Base-by-base conservation (phyloP, 2,888 invertebrate genomes). In the Andrena marginata region DNA sequence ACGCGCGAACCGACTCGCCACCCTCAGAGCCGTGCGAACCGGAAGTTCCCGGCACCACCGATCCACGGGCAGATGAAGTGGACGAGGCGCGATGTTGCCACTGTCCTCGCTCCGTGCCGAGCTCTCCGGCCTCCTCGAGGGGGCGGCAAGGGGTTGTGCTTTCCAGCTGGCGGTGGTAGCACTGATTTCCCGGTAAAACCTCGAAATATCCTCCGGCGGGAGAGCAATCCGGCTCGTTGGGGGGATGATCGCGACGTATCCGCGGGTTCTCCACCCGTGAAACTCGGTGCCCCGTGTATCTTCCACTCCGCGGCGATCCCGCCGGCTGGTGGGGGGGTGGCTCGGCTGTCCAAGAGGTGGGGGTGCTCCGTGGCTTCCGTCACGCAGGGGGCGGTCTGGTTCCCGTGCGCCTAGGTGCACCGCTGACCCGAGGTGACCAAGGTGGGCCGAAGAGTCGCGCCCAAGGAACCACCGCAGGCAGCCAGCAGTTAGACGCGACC, bases 381-480 rank as follows among this genome's bases (percentile, higher is more conserved):
- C 77, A 13, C 77, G 77, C 70, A 86, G 87, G 81, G 82, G 87
- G 87, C 88, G 88, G 88, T 88, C 85, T 85, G 76, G 74, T 87
- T 80, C 80, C 82, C 74, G 80, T 73, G 83, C 64, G 31, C 33
- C 70, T 73, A 73, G 35, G 59, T 73, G 74, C 65, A 60, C 59
- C 13, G 65, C 59, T 16, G 77, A 29, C 10, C 48, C 73, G n/a
- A 29, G 63, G 23, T 51, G 42, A 67, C 31, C 31, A 51, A 31
- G 67, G 20, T 13, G n/a, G 51, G 67, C 31, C 20, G 33, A 51
- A 5, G 20, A 49, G 29, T 31, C 51, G n/a, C 60, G 26, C 7
- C 6, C 16, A 13, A 13, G 26, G 49, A 48, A 70, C 42, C 26
- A 35, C 42, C 48, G 42, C 26, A n/a, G 42, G 6, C 7, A 6